phyloP scores from a whole-genome alignment of 2,888 invertebrate species.

The Adela reaumurella region DNA sequence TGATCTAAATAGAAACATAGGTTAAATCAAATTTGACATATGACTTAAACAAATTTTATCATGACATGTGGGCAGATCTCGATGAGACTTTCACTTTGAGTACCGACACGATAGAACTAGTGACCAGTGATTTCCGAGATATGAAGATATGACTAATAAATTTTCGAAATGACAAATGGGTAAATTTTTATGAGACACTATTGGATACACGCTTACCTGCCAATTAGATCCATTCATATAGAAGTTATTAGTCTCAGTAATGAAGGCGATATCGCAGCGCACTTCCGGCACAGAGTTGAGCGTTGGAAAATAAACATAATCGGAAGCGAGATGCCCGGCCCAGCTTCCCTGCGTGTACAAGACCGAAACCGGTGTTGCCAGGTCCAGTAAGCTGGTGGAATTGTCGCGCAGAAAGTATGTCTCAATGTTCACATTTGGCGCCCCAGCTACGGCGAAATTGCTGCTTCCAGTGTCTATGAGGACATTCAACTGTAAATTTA shows the following conservation, averaged over 20 bases:
- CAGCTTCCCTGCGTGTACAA: slow-evolving; percentile 59
- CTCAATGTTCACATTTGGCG: slow-evolving; percentile 37
- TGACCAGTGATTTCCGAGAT: too few species aligned
- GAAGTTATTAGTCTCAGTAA: slow-evolving; percentile 52
- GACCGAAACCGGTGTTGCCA: slow-evolving; percentile 38
- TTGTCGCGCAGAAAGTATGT: slow-evolving; percentile 33
- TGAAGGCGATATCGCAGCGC: slow-evolving; percentile 51
- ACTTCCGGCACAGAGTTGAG: slow-evolving; percentile 36
- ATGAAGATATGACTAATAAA: too few species aligned
- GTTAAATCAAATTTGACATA: too few species aligned
- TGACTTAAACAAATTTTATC: background rate
- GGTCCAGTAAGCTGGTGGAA: slow-evolving; percentile 30
- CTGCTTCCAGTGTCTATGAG: slow-evolving; percentile 65
- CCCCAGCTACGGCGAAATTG: slow-evolving; percentile 59
- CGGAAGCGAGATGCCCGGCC: slow-evolving; percentile 50
- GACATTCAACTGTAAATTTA: slow-evolving; percentile 50
- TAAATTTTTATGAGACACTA: too few species aligned
- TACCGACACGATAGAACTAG: too few species aligned
- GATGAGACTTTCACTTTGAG: too few species aligned
- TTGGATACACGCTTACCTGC: slow-evolving; percentile 43
- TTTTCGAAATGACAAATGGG: too few species aligned
- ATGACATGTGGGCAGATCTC: too few species aligned
- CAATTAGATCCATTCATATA: slow-evolving; percentile 60
- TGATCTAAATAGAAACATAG: too few species aligned
- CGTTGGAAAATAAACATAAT: slow-evolving; percentile 43